A percentile compares a stretch with the other conserved stretches of the same genome.
phyloP scores from a whole-genome alignment of 2,888 invertebrate genomes.

The Scaptomyza polygonia region DNA sequence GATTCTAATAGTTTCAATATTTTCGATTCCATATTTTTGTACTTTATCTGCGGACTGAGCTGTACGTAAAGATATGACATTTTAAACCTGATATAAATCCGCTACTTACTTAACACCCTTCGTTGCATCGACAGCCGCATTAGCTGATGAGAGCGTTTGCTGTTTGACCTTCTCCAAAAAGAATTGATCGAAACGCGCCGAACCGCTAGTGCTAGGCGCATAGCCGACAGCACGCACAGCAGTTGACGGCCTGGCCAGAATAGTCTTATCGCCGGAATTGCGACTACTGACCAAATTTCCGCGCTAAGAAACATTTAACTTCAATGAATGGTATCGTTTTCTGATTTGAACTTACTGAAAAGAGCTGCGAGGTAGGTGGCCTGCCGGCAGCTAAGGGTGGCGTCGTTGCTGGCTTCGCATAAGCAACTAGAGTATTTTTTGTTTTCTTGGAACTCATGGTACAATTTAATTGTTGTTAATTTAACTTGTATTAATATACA shows the following conservation, averaged over 20 bases:
- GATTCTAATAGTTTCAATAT: conserved; percentile 96
- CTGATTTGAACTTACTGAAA: conserved; percentile 68
- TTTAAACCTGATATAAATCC: background rate
- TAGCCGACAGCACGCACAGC: conserved; percentile 98
- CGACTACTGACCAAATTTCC: conserved; percentile 83
- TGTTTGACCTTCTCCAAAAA: conserved; percentile 85
- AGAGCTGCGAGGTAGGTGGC: conserved; percentile 79
- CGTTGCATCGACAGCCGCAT: conserved; percentile 86
- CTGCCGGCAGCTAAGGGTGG: conserved; percentile 78
- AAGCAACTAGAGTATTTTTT: conserved; percentile 4
- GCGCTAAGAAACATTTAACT: conserved; percentile 56
- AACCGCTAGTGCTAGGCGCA: conserved; percentile 87
- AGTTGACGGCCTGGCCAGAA: conserved; percentile 93
- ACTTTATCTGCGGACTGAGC: conserved; percentile 92
- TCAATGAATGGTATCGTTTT: background rate
- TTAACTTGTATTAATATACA: background rate
- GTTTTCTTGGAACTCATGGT: conserved; percentile 43
- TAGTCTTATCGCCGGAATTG: conserved; percentile 75
- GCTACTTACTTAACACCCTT: conserved; percentile 85
- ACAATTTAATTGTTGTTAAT: background rate
- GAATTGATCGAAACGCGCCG: conserved; percentile 90
- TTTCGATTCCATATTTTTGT: conserved; percentile 93
- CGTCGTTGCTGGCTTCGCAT: conserved; percentile 23
- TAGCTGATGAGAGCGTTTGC: conserved; percentile 79
- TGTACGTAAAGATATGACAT: background rate